Evolutionary conservation across 2,797 vertebrate species (phyloP), one percentile per base, ranked within the genome.

Genomic region (Macrochelys suwanniensis): DNA sequence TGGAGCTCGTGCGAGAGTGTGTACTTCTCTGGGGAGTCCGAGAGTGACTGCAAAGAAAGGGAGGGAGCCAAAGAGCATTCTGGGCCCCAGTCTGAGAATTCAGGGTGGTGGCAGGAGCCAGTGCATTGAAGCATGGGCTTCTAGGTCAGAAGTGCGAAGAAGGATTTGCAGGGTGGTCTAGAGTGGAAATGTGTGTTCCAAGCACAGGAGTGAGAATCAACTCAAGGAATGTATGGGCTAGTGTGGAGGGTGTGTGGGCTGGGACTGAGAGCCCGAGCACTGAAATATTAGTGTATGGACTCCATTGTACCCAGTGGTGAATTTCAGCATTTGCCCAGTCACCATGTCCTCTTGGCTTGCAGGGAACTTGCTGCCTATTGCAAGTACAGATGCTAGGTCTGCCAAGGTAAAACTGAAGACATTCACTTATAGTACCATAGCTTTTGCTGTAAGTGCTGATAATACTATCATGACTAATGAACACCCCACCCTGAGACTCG

Each of bases 271-370:
- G 25, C 16, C 68, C 50, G 77, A 86, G 4, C 42, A 28, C 6
- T 47, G 25, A 76, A 26, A 47, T 76, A 47, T 47, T 76, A 6
- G 11, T 47, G 25, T 47, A 45, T 25, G 42, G 42, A 15, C 25
- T 9, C 71, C 0, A 0, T 3, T 21, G 9, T 51, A 26, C 11
- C 19, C 81, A 6, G 28, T 0, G 2, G n/a, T 42, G 16, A n/a
- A 28, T 28, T 1, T 3, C 51, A 68, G 42, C 87, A 49, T 33
- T 53, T 51, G 77, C 28, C 50, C 28, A 21, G 31, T 51, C 49
- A 50, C 49, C 31, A 12, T n/a, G 5, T 42, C 6, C 7, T 45
- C 17, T 31, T 37, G 26, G 50, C 17, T 11, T 91, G 10, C 15
- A 56, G 78, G 37, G 21, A 37, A 2, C 17, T 1, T 65, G 6